Percentiles rank a stretch among this genome's conserved stretches.
These are phyloP conservation scores for Bhutanitis thaidina DNA, from an alignment of 2,888 invertebrate species.

Conservation along the genomic window DNA sequence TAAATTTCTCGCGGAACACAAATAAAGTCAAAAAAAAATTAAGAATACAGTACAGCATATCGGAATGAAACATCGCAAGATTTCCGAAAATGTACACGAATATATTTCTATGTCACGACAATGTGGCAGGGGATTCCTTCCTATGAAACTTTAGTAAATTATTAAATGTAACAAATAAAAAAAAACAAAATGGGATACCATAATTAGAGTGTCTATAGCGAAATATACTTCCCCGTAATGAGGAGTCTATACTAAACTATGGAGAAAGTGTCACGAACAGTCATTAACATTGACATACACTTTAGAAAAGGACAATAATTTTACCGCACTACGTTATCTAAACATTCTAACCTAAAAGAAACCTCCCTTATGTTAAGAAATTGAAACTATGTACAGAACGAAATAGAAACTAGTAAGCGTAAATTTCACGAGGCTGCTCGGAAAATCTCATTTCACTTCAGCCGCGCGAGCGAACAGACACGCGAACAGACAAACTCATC, in stretches of 20 bases:
- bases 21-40: conserved; percentile 15
- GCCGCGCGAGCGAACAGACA: neutral
- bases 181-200: too few species aligned
- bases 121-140: too few species aligned
- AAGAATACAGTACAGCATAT: neutral
- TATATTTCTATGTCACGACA: too few species aligned
- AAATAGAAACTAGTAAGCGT: conserved; percentile 28
- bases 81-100: neutral
- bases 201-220: too few species aligned
- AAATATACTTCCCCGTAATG: too few species aligned
- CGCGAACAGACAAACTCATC: neutral
- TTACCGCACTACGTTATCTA: neutral
- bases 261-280: too few species aligned
- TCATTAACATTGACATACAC: too few species aligned
- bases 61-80: neutral
- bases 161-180: too few species aligned
- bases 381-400: conserved; percentile 24
- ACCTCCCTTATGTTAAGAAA: conserved; percentile 3
- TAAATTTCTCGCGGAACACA: conserved; percentile 10
- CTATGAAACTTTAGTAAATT: too few species aligned
- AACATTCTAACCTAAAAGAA: neutral
- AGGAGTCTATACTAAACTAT: too few species aligned
- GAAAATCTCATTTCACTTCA: conserved; percentile 20
- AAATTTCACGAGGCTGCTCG: conserved; percentile 20
- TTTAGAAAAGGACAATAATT: neutral